Base-by-base conservation (phyloP, 64 coral and sea anemone species). In the Montipora sp. region DNA sequence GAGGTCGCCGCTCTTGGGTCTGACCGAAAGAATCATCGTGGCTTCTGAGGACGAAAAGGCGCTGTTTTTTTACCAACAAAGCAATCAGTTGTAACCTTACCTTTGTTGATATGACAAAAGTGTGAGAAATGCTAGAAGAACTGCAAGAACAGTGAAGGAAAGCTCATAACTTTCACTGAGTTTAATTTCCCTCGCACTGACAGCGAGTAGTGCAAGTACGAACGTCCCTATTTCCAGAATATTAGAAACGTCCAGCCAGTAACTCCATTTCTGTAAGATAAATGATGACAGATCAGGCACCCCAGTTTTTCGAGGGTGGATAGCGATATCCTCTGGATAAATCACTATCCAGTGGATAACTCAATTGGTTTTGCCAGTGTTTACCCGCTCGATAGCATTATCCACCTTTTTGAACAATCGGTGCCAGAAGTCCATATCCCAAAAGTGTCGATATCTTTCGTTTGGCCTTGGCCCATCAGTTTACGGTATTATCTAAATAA, bases 191-290 rank as follows among this genome's bases (percentile, higher is more conserved):
- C 47, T 49, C 4, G 16, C 47, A 23, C 7, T 44, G 7, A 85
- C 65, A 0, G 82, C 45, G 8, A 85, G 49, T 50, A 85, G 66
- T 46, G 82, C 82, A 21, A 46, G 0, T 14, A 23, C 3, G 7
- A 85, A 51, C 60, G 45, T 66, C 3, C 47, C 9, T 22, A 85
- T 48, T 46, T 85, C 63, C 45, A 85, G 7, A 4, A 72, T 72
- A 85, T 85, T 85, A 5, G 82, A 85, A 22, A 85, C 11, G 47
- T 85, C 82, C 82, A 85, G 68, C 82, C 82, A 85, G 47, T 85
- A 85, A 85, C 65, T 85, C 82, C 63, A 72, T 50, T 85, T 85
- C 82, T 85, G 18, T 7, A 85, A 70, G 18, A 11, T 3, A 22
- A 13, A 77, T 22, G 20, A 85, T 50, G 5, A 48, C 43, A 49